These are phyloP conservation scores for Sinosuthora webbiana DNA, from an alignment of 2,113 vertebrate species.

Conservation along the genomic window DNA sequence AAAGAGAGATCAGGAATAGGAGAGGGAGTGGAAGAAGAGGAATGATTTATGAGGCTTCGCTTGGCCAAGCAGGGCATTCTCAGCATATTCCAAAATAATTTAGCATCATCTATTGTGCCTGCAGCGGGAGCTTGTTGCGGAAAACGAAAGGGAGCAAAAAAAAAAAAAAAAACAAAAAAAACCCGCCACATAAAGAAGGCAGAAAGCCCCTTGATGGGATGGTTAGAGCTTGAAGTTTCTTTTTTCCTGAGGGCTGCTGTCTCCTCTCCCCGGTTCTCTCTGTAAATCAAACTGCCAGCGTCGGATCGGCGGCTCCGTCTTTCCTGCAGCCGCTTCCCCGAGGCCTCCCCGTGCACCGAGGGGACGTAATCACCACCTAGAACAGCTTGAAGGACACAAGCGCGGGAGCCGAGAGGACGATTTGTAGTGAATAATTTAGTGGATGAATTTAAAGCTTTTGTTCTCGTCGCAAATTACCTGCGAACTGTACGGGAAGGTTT, in stretches of 20 bases:
- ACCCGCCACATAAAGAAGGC: not conserved
- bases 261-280: not conserved
- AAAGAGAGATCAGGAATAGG: slow-evolving; percentile 55
- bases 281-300: slow-evolving; percentile 13
- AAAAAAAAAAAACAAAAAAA: no score
- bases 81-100: slow-evolving; percentile 63
- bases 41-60: slow-evolving; percentile 67
- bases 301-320: not conserved
- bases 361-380: slow-evolving; percentile 5
- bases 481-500: slow-evolving; percentile 42
- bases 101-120: slow-evolving; percentile 31
- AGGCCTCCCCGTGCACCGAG: not conserved
- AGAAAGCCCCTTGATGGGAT: not conserved
- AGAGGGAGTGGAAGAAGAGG: not conserved
- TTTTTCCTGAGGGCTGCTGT: slow-evolving; percentile 25
- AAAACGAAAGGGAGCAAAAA: not conserved
- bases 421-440: slow-evolving; percentile 61
- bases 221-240: not conserved
- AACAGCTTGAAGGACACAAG: slow-evolving; percentile 49
- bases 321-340: not conserved
- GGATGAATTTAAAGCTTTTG: slow-evolving; percentile 66
- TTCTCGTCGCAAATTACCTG: slow-evolving; percentile 59
- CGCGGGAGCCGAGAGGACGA: slow-evolving; percentile 21
- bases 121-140: not conserved
- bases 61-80: slow-evolving; percentile 53